Evolutionary conservation across 2,888 invertebrate genomes (phyloP).

Genomic region (Drosophila mimetica): DNA sequence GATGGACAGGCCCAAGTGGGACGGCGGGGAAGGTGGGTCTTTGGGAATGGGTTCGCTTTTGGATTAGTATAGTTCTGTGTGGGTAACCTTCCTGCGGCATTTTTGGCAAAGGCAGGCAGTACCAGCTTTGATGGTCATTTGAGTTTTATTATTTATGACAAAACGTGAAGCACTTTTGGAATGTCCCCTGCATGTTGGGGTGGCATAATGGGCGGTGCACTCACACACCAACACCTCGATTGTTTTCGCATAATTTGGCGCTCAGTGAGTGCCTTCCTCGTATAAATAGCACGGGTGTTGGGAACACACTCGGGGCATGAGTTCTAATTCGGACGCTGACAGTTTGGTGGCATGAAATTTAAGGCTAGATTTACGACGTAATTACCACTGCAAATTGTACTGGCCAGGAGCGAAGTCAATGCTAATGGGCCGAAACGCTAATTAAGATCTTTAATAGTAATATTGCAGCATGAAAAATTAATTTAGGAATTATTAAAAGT

Average conservation of each 20-base stretch:
- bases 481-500: no score
- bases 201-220: slow-evolving; percentile 18
- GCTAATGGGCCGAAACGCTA: neutral
- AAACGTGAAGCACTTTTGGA: slow-evolving; percentile 54
- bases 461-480: no score
- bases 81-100: slow-evolving; percentile 64
- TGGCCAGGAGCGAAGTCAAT: slow-evolving; percentile 29
- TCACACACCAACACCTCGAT: slow-evolving; percentile 27
- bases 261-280: slow-evolving; percentile 16
- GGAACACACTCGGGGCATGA: slow-evolving; percentile 52
- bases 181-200: slow-evolving; percentile 8
- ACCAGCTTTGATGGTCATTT: slow-evolving; percentile 66
- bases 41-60: slow-evolving; percentile 22
- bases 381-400: slow-evolving; percentile 48
- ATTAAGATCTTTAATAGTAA: neutral
- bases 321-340: slow-evolving; percentile 67
- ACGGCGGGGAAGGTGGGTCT: slow-evolving; percentile 16
- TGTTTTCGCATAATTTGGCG: slow-evolving; percentile 46
- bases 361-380: slow-evolving; percentile 60
- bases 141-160: slow-evolving; percentile 68
- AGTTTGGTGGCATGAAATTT: slow-evolving; percentile 56
- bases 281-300: slow-evolving; percentile 50
- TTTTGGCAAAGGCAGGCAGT: slow-evolving; percentile 59
- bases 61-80: slow-evolving; percentile 17
- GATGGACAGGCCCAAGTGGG: slow-evolving; percentile 53